phyloP scores from a whole-genome alignment of 2,797 vertebrate species.

The Trichosurus vulpecula region DNA sequence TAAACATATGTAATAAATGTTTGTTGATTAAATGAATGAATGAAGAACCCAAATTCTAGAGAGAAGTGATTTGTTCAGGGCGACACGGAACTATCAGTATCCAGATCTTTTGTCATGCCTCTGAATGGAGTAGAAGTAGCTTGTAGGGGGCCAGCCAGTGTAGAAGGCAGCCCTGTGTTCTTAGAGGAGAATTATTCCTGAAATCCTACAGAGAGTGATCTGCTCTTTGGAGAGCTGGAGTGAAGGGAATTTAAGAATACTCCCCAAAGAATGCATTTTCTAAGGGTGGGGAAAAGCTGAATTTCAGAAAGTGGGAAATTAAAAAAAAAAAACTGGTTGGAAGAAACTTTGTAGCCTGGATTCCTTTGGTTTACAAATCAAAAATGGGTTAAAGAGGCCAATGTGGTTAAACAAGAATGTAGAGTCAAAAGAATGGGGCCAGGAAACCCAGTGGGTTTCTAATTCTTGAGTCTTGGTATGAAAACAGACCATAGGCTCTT shows the following conservation, averaged over 20 bases:
- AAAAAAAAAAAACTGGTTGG: neutral
- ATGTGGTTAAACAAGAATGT: neutral
- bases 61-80: neutral
- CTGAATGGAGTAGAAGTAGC: neutral
- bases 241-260: neutral
- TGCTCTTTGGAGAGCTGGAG: too few species aligned
- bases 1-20: neutral
- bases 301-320: neutral
- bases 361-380: neutral
- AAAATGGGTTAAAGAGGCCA: neutral
- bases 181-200: neutral
- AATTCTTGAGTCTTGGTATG: conserved; percentile 66
- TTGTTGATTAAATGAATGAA: neutral
- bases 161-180: neutral
- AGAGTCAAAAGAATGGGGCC: neutral
- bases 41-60: neutral
- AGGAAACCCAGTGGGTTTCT: conserved; percentile 9
- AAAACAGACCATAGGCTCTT: neutral
- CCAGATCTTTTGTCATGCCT: neutral
- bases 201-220: neutral
- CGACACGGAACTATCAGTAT: conserved; percentile 11
- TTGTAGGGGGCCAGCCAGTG: neutral
- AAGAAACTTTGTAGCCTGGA: neutral
- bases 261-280: neutral
- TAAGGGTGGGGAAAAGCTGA: neutral